phyloP scores from a whole-genome alignment of 2,888 invertebrate genomes.

The Leptinotarsa haldemani region DNA sequence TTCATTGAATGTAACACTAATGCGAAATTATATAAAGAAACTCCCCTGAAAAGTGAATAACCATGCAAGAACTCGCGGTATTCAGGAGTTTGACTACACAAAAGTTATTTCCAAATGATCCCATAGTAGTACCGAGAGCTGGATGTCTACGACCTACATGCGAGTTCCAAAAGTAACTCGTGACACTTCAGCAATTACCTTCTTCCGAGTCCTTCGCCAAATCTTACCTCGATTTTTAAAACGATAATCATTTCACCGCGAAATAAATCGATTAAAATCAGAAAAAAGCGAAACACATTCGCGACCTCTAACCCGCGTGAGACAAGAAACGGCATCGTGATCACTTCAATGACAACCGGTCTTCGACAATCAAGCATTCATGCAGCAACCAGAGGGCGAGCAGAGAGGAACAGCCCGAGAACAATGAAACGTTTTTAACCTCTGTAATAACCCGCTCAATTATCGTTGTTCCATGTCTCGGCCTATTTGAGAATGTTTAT shows the following conservation, averaged over 20 bases:
- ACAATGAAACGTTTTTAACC: constrained; percentile 40
- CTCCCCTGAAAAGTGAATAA: no score
- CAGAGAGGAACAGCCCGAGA: constrained; percentile 26
- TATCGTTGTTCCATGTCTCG: constrained; percentile 27
- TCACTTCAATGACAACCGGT: constrained; percentile 47
- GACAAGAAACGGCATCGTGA: constrained; percentile 40
- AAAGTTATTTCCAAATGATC: no score
- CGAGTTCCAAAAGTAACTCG: no score
- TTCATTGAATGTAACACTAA: no score
- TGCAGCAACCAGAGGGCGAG: constrained; percentile 29
- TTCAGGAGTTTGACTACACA: no score
- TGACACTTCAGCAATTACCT: background rate
- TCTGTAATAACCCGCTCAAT: constrained; percentile 33
- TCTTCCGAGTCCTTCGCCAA: background rate
- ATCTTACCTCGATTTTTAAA: background rate
- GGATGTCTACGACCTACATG: no score
- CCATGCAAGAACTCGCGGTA: no score
- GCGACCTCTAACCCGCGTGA: constrained; percentile 43
- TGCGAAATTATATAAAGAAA: no score
- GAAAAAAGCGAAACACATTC: constrained; percentile 44
- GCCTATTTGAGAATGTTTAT: constrained; percentile 28
- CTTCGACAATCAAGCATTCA: constrained; percentile 42
- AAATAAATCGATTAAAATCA: constrained; percentile 40
- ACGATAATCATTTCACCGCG: constrained; percentile 18
- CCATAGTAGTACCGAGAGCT: no score